These are phyloP conservation scores for Drosophila paucipuncta DNA, from an alignment of 2,888 invertebrate genomes.

Conservation along the genomic window DNA sequence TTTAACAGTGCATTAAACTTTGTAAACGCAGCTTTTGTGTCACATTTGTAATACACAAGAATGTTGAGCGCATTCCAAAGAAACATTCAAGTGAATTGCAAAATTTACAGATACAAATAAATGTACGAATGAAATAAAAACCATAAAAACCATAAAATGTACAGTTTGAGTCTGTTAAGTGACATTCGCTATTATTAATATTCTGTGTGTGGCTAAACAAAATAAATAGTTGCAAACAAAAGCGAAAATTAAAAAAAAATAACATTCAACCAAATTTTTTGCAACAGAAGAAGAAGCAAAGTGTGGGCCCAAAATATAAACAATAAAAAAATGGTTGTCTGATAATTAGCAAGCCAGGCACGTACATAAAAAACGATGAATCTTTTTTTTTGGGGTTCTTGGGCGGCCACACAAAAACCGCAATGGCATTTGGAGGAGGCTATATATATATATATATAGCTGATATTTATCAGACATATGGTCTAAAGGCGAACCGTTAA, in stretches of 20 bases:
- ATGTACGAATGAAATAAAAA: not conserved
- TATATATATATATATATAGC: conserved; percentile 35
- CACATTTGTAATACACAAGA: not conserved
- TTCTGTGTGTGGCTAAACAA: conserved; percentile 38
- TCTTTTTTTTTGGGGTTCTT: conserved; percentile 34
- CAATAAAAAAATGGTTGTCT: conserved; percentile 18
- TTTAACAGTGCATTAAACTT: not conserved
- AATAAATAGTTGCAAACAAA: conserved; percentile 15
- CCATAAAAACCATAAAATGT: not conserved
- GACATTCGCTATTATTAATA: conserved; percentile 42
- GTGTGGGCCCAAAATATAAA: not conserved
- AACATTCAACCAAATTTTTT: conserved; percentile 19
- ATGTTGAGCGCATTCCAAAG: not conserved
- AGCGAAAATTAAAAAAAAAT: conserved; percentile 1
- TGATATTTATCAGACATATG: conserved; percentile 54
- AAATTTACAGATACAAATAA: not conserved
- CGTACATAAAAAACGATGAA: conserved; percentile 40
- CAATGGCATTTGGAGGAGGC: conserved; percentile 64
- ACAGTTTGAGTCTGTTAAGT: conserved; percentile 9
- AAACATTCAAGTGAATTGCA: not conserved
- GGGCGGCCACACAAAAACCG: conserved; percentile 34
- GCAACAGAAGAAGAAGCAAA: conserved; percentile 28
- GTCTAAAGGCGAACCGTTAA: conserved; percentile 54
- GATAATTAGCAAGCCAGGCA: conserved; percentile 46
- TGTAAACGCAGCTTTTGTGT: not conserved